Evolutionary conservation across 2,888 invertebrate species (phyloP), one percentile per base, ranked within the genome.

Genomic region (Eupithecia tripunctaria): DNA sequence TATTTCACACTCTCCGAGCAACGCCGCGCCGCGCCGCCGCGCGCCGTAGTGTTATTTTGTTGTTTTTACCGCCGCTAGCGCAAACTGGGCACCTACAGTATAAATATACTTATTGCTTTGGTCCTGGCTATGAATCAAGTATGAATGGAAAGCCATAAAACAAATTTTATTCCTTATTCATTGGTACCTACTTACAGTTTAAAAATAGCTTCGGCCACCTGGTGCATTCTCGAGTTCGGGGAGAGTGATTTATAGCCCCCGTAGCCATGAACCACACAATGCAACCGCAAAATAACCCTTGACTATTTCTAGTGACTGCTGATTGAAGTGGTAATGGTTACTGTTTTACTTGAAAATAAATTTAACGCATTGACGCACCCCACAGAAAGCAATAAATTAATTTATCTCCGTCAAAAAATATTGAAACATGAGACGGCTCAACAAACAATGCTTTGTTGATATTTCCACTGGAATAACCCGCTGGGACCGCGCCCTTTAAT

Each of bases 261-360:
- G 15, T 85, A 82, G 85, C 85, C 82, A 80, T 84, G 81, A 76
- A 89, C 62, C 62, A 32, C 86, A 91, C 91, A 92, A 91, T 91
- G 86, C 88, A 79, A 89, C 92, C 91, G 93, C 93, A 91, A 91
- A 89, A 90, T 90, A 93, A 92, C 93, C 90, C 92, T 93, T 91
- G 85, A 91, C 88, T 89, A 86, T 87, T 88, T 87, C 86, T 87
- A 88, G 82, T 80, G 84, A 85, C 87, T 32, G 62, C 32, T 82
- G 84, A 84, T 88, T 87, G 83, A 86, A 90, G 89, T 88, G 86
- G 82, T 71, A 32, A 62, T 63, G 70, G 74, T 71, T 72, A 81
- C 73, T 78, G 77, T 78, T 81, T 78, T 68, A 78, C 68, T 67
- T 74, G 78, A 81, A 79, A 76, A 76, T 70, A 77, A 80, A 82